These are phyloP conservation scores for Cyanoliseus patagonus DNA, from an alignment of 2,113 vertebrate genomes.

Conservation along the genomic window DNA sequence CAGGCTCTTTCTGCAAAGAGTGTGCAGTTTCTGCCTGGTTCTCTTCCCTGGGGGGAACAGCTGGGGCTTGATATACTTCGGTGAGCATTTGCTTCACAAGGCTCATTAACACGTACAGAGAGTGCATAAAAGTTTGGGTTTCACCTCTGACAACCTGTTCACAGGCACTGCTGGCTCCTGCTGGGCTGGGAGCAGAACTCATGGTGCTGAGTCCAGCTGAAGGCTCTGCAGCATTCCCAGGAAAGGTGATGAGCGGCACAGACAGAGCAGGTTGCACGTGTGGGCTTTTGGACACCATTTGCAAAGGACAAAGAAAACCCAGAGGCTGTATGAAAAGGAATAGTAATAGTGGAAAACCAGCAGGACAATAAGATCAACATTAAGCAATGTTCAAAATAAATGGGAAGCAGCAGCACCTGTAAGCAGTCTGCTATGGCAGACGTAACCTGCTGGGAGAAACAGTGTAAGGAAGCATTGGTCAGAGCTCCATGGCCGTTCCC, in stretches of 20 bases:
- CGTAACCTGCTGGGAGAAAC: neutral
- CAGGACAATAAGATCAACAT: neutral
- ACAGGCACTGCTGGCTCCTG: neutral
- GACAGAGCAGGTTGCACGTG: fast-evolving
- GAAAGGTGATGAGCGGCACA: neutral
- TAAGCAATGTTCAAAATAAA: neutral
- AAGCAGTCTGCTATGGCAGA: neutral
- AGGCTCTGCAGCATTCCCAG: neutral
- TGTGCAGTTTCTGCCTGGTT: neutral
- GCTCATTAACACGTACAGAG: constrained; percentile 35
- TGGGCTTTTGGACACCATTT: neutral
- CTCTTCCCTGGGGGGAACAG: neutral
- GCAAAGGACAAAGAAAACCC: neutral
- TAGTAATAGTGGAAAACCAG: neutral
- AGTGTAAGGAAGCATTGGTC: neutral
- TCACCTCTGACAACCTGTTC: constrained; percentile 26
- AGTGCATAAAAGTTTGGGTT: neutral
- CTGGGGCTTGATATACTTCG: neutral
- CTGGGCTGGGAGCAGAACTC: neutral
- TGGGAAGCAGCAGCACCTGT: neutral
- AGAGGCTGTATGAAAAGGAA: neutral
- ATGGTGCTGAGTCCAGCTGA: neutral
- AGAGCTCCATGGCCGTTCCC: neutral
- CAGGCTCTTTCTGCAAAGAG: neutral
- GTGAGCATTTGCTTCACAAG: constrained; percentile 4